Evolutionary conservation across 2,797 vertebrate genomes (phyloP), one percentile per base, ranked within the genome.

Genomic region (Emys orbicularis): DNA sequence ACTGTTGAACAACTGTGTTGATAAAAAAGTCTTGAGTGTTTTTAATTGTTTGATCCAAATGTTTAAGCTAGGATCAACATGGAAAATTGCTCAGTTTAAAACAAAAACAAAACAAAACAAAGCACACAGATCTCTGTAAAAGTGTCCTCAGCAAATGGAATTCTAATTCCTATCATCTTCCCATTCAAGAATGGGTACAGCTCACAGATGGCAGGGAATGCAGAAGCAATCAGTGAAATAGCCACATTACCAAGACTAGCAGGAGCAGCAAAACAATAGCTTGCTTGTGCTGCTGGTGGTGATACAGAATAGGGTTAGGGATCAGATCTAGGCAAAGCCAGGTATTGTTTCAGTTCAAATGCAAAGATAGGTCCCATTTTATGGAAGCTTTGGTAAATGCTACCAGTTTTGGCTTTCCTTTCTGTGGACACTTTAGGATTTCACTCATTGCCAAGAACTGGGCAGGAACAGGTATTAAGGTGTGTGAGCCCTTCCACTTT

Each of bases 11-110:
- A 81, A 41, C 18, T 18, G 0, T 0, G 9, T 86, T 86, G 91
- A 86, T 50, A 41, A 88, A 89, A 90, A 6, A 31, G 52, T 94
- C 93, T 8, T 34, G n/a, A 16, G 3, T 81, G 15, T 7, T 90
- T 25, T 12, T 47, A 37, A 23, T 3, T 80, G 15, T 16, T 89
- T 23, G 21, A 31, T 65, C 4, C 49, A 89, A 81, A 86, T 0
- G 0, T 68, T 86, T 50, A 1, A 27, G 0, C 8, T 80, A 76
- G 1, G 1, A 25, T 72, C 37, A 72, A 23, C 50, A 57, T 57
- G 13, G 23, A 13, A 86, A 91, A 13, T 53, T 85, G 61, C 53
- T 59, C 19, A 83, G 18, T 34, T 80, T 81, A 59, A 21, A 84
- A 81, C 8, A 12, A 79, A 5, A 0, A 10, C 41, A 84, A 3